These are phyloP conservation scores for Catocala nupta DNA, from an alignment of 2,888 invertebrate genomes.

Conservation along the genomic window DNA sequence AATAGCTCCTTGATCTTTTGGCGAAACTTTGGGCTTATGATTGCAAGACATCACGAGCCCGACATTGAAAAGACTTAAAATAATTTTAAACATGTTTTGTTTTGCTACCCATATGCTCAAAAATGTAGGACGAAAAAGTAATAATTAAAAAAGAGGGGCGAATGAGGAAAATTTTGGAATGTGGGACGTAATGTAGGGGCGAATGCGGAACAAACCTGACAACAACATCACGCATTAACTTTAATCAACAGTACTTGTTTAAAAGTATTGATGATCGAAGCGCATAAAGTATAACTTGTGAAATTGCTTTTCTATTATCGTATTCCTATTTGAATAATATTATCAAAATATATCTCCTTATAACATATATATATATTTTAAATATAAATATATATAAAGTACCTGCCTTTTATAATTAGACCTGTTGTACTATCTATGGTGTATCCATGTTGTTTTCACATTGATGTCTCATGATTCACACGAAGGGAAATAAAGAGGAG, in stretches of 20 bases:
- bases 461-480: conserved; percentile 24
- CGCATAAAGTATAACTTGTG: conserved; percentile 2
- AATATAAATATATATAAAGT: conserved; percentile 13
- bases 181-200: too few species aligned
- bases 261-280: not conserved
- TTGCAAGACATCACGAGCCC: too few species aligned
- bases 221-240: not conserved
- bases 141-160: too few species aligned
- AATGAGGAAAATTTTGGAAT: too few species aligned
- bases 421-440: conserved; percentile 21
- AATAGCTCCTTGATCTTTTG: too few species aligned
- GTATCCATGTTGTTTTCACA: conserved; percentile 31
- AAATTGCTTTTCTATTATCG: conserved; percentile 42
- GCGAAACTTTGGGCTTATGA: too few species aligned
- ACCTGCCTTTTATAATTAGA: conserved; percentile 10
- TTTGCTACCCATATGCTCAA: too few species aligned
- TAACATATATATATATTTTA: conserved; percentile 25
- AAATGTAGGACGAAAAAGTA: too few species aligned
- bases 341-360: conserved; percentile 50
- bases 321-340: conserved; percentile 22
- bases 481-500: conserved; percentile 43
- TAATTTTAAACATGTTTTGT: too few species aligned
- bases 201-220: too few species aligned
- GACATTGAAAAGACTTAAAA: too few species aligned
- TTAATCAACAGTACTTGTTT: too few species aligned